Evolutionary conservation across 2,113 vertebrate genomes (phyloP).

Genomic region (Turnix velox): DNA sequence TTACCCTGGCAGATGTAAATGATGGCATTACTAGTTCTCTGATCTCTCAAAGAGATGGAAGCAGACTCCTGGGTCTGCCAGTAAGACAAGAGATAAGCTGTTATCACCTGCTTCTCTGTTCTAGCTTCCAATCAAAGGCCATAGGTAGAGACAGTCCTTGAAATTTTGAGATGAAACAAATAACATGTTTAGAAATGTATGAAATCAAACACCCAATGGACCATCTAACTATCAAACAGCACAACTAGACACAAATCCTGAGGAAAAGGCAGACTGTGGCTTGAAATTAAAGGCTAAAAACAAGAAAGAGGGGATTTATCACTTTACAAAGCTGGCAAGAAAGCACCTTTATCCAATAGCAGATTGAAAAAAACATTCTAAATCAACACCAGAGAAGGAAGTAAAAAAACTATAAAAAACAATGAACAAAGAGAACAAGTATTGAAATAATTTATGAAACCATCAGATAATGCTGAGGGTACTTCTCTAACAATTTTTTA

Average conservation of each 20-base stretch:
- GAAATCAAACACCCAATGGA: neutral
- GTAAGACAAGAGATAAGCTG: neutral
- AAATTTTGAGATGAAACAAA: neutral
- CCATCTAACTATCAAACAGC: neutral
- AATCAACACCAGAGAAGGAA: neutral
- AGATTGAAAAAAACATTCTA: neutral
- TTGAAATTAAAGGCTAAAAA: neutral
- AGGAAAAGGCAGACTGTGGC: neutral
- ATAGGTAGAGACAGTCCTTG: neutral
- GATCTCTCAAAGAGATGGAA: neutral
- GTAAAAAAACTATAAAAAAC: neutral
- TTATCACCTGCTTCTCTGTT: neutral
- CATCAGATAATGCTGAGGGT: rapidly evolving
- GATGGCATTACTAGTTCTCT: neutral
- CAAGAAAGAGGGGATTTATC: neutral
- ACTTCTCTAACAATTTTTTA: neutral
- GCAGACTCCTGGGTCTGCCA: neutral
- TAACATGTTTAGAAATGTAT: neutral
- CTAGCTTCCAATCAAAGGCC: neutral
- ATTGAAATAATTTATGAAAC: neutral
- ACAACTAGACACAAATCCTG: neutral
- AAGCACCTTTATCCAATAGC: neutral
- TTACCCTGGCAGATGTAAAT: slow-evolving; percentile 17
- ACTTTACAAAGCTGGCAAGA: neutral
- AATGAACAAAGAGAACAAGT: neutral